These are phyloP conservation scores for Hecatera dysodea DNA, from an alignment of 2,888 invertebrate species.

Conservation along the genomic window DNA sequence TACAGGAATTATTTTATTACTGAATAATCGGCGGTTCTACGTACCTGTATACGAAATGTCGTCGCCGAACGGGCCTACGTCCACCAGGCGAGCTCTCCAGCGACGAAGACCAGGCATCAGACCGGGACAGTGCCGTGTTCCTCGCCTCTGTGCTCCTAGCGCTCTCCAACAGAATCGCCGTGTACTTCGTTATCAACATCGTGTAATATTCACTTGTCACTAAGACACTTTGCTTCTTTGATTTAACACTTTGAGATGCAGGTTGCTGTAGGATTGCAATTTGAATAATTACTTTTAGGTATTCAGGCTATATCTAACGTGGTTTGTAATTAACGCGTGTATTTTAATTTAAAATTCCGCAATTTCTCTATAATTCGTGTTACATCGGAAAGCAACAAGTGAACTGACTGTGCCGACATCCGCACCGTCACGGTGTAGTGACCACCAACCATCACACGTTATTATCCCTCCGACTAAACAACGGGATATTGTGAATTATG, in stretches of 20 bases:
- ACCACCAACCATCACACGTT: slow-evolving; percentile 79
- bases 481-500: slow-evolving; percentile 89
- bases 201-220: slow-evolving; percentile 66
- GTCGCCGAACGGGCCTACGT: slow-evolving; percentile 77
- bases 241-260: slow-evolving; percentile 32
- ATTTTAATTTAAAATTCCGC: slow-evolving; percentile 27
- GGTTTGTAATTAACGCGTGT: not conserved
- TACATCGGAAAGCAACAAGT: slow-evolving; percentile 73
- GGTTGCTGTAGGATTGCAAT: slow-evolving; percentile 21
- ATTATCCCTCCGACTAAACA: slow-evolving; percentile 81
- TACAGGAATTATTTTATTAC: not conserved
- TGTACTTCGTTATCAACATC: slow-evolving; percentile 94
- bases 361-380: slow-evolving; percentile 58
- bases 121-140: slow-evolving; percentile 75
- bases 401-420: slow-evolving; percentile 74
- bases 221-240: slow-evolving; percentile 46
- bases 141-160: slow-evolving; percentile 89
- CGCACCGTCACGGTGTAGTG: slow-evolving; percentile 80
- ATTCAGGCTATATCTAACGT: slow-evolving; percentile 12
- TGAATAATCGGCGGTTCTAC: slow-evolving; percentile 23
- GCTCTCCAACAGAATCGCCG: slow-evolving; percentile 93
- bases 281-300: not conserved
- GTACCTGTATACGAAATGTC: slow-evolving; percentile 84
- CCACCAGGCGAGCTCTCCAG: slow-evolving; percentile 77
- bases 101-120: slow-evolving; percentile 80